phyloP scores from a whole-genome alignment of 2,797 vertebrate genomes.

The Otolemur crassicaudatus region DNA sequence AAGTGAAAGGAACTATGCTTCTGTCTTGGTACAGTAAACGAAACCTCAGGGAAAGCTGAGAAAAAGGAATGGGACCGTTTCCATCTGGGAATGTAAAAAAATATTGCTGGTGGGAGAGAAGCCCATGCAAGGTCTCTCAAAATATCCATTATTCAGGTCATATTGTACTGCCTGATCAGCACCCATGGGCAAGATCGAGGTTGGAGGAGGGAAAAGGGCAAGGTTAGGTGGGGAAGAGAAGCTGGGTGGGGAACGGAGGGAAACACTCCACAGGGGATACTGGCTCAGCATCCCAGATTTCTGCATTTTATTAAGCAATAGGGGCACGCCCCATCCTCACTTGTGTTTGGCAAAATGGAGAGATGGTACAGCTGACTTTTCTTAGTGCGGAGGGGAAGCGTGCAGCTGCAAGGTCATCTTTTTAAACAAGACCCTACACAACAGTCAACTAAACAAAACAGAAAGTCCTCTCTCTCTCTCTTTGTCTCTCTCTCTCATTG shows the following conservation, averaged over 20 bases:
- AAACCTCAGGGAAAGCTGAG: slow-evolving; percentile 55
- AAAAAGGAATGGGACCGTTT: neutral
- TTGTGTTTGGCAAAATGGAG: neutral
- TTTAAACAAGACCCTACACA: neutral
- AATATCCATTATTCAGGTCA: neutral
- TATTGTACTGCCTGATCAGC: neutral
- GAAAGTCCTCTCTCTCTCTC: neutral
- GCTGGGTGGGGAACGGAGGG: neutral
- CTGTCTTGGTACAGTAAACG: neutral
- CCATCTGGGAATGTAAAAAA: slow-evolving; percentile 30
- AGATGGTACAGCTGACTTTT: neutral
- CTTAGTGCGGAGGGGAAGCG: neutral
- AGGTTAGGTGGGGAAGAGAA: neutral
- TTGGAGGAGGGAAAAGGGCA: neutral
- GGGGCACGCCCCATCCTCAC: neutral
- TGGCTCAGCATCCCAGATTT: neutral
- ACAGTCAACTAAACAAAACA: neutral
- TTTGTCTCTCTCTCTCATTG: no score
- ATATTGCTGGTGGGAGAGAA: neutral
- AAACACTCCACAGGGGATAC: neutral
- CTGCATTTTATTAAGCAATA: neutral
- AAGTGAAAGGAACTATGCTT: neutral
- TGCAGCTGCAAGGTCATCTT: neutral
- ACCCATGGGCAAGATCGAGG: neutral
- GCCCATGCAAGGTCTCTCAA: neutral